Conservation (phyloP, 2,888 invertebrate genomes). For the Serrognathus titanus region DNA sequence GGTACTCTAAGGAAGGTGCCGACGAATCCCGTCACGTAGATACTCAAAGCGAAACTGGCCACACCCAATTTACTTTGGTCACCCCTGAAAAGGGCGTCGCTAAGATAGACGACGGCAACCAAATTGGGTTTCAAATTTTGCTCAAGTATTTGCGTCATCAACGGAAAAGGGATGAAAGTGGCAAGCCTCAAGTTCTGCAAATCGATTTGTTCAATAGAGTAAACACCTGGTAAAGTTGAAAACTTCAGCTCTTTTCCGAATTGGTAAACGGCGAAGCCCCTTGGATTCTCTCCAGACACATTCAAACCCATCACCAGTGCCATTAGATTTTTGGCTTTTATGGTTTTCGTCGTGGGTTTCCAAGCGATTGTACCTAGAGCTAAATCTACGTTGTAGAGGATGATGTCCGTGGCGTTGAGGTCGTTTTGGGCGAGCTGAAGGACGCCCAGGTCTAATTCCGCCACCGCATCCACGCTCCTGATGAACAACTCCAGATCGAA, state of each 20-base stretch:
- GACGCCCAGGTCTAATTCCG: constrained; percentile 49
- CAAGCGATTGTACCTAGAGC: constrained; percentile 29
- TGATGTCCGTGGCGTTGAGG: constrained; percentile 61
- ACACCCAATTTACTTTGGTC: no score
- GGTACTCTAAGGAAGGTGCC: neutral
- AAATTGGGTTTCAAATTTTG: neutral
- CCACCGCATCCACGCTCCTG: constrained; percentile 51
- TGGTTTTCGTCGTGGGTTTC: neutral
- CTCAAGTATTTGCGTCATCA: neutral
- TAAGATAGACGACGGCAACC: neutral
- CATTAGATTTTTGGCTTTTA: constrained; percentile 1
- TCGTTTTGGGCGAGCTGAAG: constrained; percentile 45
- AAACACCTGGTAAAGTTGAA: neutral
- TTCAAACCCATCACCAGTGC: constrained; percentile 7
- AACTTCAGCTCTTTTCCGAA: neutral
- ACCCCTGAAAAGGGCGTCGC: neutral
- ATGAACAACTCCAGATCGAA: constrained; percentile 39
- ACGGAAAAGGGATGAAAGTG: neutral
- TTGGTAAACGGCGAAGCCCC: constrained; percentile 13
- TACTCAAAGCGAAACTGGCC: neutral
- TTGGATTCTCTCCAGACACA: neutral
- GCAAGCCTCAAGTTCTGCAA: neutral
- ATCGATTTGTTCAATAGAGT: neutral
- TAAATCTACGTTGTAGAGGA: constrained; percentile 56
- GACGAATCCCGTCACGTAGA: neutral